Evolutionary conservation across 2,113 vertebrate genomes (phyloP).

Genomic region (Pelmatolapia mariae): DNA sequence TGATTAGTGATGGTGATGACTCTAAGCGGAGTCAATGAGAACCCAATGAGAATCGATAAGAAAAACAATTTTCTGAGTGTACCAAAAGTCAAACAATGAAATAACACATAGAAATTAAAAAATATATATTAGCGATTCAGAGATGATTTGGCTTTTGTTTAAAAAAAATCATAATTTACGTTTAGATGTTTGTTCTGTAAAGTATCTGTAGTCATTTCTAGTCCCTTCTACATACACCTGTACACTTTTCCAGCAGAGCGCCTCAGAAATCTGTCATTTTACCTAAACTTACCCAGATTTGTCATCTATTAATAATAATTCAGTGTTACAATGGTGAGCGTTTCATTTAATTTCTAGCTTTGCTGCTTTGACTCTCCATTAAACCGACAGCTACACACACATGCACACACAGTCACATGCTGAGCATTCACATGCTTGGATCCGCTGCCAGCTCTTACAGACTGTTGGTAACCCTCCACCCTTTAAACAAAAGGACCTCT

Average conservation of each 20-base stretch:
- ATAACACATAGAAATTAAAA: neutral
- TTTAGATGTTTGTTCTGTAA: neutral
- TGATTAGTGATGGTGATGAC: neutral
- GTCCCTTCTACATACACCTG: neutral
- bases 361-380: neutral
- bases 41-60: neutral
- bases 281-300: neutral
- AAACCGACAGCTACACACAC: neutral
- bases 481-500: conserved; percentile 41
- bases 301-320: neutral
- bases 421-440: neutral
- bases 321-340: neutral
- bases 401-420: neutral
- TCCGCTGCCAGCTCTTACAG: conserved; percentile 29
- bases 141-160: neutral
- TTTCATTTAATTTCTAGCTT: neutral
- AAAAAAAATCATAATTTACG: neutral
- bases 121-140: neutral
- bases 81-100: neutral
- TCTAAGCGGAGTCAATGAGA: neutral
- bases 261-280: neutral
- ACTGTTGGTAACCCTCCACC: conserved; percentile 38
- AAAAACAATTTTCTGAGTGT: neutral
- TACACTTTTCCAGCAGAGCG: neutral
- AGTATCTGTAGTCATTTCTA: neutral